Base-by-base conservation (phyloP, 2,888 invertebrate genomes). In the Galeopsomyia nigrocyanea region DNA sequence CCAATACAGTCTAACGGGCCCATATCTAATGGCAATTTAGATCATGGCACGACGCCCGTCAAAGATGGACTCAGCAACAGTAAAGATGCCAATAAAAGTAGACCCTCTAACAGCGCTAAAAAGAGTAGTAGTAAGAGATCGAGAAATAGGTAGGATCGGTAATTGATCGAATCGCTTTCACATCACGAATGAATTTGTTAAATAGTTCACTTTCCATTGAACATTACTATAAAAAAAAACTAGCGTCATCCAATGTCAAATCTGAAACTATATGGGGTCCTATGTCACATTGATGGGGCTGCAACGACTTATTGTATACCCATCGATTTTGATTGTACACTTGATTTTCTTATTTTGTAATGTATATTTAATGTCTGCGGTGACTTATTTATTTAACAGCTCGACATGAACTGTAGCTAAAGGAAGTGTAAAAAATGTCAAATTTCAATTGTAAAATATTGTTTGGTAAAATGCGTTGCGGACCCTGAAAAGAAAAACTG, bases 101-200 rank as follows among this genome's bases (percentile, higher is more conserved):
- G 86, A 72, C 88, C 87, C 62, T 84, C 85, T 49, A 87, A 85
- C 76, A 88, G 88, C 82, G 91, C 91, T 75, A 95, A 94, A 85
- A 95, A 94, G 82, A 93, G 90, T 83, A 91, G 91, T 79, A 94
- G 92, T 82, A 95, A 95, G 84, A 94, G 95, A 87, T 92, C 94
- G 21, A 90, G 94, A 81, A 94, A 95, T 87, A 91, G 95, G 88
- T 95, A 91, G 90, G 67, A 69, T 63, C 21, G 47, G 17, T 62
- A 65, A 68, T 46, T 55, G 10, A 26, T 21, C 50, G 10, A 39
- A 57, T 39, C 22, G 14, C 13, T 50, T 60, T 70, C 60, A 63
- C 65, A 63, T 67, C 22, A 3, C 14, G 26, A 49, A 68, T 21
- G 39, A 60, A 50, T 69, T 69, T 67, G 49, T 65, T 39, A 22